A percentile compares a stretch with the other conserved stretches of the same genome.
Evolutionary conservation across 2,113 vertebrate species (phyloP).

Genomic region (Sylvia atricapilla): DNA sequence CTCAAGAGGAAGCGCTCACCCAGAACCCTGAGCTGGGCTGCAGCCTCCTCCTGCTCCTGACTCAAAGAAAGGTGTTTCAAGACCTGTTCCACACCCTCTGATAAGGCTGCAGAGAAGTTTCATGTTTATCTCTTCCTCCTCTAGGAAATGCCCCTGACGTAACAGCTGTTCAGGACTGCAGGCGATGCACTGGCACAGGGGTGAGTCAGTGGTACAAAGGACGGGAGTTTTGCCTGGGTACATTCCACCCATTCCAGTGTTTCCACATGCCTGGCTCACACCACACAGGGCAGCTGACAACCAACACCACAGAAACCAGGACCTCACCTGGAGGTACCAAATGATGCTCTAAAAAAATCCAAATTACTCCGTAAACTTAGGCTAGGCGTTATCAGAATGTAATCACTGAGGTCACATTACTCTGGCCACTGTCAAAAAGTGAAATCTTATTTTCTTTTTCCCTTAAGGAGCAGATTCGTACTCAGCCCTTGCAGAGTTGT

Average conservation of each 20-base stretch:
- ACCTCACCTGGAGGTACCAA: neutral
- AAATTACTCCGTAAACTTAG: neutral
- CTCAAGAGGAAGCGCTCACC: neutral
- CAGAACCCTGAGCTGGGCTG: neutral
- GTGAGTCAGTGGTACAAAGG: neutral
- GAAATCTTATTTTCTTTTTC: neutral
- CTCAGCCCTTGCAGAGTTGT: neutral
- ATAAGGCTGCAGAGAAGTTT: neutral
- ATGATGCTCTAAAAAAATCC: neutral
- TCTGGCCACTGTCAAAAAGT: neutral
- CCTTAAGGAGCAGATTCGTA: neutral
- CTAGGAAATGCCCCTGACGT: neutral
- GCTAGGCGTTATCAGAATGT: neutral
- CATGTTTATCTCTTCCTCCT: neutral
- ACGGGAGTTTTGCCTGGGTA: neutral
- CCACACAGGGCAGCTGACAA: neutral
- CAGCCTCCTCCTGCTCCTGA: neutral
- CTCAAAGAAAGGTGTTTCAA: neutral
- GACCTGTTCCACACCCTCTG: neutral
- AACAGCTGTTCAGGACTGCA: neutral
- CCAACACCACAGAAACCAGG: neutral
- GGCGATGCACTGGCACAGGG: neutral
- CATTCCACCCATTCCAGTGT: neutral
- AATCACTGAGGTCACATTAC: accelerated
- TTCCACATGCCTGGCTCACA: accelerated